Base-by-base conservation (phyloP, 35 echinoderm and acorn worm species). In the Amphiura filiformis region DNA sequence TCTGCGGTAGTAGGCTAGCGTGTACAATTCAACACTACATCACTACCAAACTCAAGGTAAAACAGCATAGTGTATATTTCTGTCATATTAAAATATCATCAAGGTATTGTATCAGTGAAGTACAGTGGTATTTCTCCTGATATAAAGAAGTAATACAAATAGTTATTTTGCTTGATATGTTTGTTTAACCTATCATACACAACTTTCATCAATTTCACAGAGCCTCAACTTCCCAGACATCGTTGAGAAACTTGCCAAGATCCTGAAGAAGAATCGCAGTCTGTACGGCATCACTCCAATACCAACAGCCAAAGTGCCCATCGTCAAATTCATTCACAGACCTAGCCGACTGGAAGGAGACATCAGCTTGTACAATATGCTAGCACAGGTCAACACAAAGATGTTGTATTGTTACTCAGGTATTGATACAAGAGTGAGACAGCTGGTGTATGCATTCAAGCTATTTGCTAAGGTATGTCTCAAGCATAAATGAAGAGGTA, bases 271-370 rank as follows among this genome's bases (percentile, higher is more conserved):
- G 23, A 78, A 97, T 80, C 81, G 32, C 32, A 82, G 35, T 4
- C 77, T 97, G 32, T 91, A 91, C 52, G 81, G 82, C 36, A 83
- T 97, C 20, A 84, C 92, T 70, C 88, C 95, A 0, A 97, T 97
- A 39, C 86, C 95, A 13, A 97, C 95, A 26, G 95, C 95, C 39
- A 97, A 98, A 81, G 95, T 98, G 1, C 95, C 95, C 47, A 98
- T 98, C 22, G 89, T 98, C 85, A 98, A 98, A 81, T 98, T 98
- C 56, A 47, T 91, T 31, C 89, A 94, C 40, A 47, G 89, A 5
- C 39, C 37, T n/a, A 86, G 81, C 37, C 39, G 80, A 13, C 81
- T 98, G 28, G 95, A 98, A 37, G 95, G 86, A 36, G 95, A 98
- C 49, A 94, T 98, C 35, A 98, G 95, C 35, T 87, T 98, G 20